Evolutionary conservation across 2,797 vertebrate species (phyloP).

Genomic region (Setipinna tenuifilis): DNA sequence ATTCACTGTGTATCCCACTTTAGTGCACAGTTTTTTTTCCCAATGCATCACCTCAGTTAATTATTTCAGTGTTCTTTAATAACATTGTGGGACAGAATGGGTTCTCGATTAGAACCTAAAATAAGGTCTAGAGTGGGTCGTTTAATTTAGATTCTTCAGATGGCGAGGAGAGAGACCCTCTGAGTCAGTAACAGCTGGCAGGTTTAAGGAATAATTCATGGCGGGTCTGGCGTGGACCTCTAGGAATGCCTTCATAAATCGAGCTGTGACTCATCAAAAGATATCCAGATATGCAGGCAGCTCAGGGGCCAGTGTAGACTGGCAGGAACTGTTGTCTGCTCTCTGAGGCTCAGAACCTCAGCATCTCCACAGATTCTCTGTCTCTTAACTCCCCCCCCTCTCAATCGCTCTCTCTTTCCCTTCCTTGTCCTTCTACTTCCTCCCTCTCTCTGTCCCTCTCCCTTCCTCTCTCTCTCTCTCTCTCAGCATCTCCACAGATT

Average conservation of each 20-base stretch:
- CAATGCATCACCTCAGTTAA: not conserved
- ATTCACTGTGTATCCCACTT: not conserved
- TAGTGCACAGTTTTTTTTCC: not conserved
- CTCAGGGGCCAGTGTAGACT: not conserved
- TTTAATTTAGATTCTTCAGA: constrained; percentile 23
- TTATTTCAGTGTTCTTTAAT: not conserved
- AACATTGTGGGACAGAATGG: not conserved
- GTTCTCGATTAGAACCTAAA: not conserved
- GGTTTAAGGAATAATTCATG: not conserved
- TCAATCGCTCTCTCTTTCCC: no score
- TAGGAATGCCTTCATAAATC: not conserved
- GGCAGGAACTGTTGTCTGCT: not conserved
- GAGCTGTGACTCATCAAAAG: constrained; percentile 4
- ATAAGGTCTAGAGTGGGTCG: not conserved
- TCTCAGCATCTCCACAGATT: not conserved
- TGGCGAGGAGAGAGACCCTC: not conserved
- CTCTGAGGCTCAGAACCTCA: not conserved
- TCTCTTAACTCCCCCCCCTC: no score
- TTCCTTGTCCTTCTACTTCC: no score
- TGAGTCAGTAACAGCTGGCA: constrained; percentile 8
- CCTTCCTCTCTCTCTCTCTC: no score
- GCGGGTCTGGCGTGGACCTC: not conserved
- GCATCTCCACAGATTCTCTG: not conserved
- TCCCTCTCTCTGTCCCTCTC: no score
- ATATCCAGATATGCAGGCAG: not conserved